A percentile compares a stretch with the other conserved stretches of the same genome.
Conservation (phyloP, 2,797 vertebrate species). For the Pristis pectinata region DNA sequence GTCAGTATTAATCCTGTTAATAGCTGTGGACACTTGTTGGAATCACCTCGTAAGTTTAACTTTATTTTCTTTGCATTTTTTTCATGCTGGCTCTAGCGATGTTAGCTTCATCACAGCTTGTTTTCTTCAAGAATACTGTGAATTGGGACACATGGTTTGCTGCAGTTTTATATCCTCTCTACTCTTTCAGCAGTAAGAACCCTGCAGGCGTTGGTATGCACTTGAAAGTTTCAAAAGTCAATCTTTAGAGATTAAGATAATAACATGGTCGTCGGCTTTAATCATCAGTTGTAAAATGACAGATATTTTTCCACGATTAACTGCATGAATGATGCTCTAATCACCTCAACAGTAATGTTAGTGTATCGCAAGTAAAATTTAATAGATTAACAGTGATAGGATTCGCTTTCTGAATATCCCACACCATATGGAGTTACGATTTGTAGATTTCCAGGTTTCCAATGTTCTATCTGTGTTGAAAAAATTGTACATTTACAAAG, state of each 20-base stretch:
- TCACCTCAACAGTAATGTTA: background rate
- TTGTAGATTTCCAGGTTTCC: background rate
- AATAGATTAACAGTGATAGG: background rate
- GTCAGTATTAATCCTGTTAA: conserved; percentile 15
- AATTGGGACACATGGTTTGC: background rate
- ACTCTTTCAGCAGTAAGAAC: background rate
- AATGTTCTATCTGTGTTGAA: background rate
- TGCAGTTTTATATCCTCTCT: background rate
- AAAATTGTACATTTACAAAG: background rate
- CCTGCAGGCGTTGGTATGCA: background rate
- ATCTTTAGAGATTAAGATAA: background rate
- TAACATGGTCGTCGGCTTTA: background rate
- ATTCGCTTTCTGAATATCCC: background rate
- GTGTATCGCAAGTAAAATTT: background rate
- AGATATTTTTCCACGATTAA: background rate
- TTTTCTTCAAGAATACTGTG: background rate
- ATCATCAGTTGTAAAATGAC: background rate
- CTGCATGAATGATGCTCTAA: background rate
- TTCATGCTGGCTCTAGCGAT: background rate
- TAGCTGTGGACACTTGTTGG: conserved; percentile 31
- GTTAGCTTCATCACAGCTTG: background rate
- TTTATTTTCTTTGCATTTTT: background rate
- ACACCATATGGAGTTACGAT: background rate
- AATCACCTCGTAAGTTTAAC: conserved; percentile 10
- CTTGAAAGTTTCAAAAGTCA: background rate